Evolutionary conservation across 1,140 invertebrate species (phyloP).

Genomic region (Coptotermes formosanus): DNA sequence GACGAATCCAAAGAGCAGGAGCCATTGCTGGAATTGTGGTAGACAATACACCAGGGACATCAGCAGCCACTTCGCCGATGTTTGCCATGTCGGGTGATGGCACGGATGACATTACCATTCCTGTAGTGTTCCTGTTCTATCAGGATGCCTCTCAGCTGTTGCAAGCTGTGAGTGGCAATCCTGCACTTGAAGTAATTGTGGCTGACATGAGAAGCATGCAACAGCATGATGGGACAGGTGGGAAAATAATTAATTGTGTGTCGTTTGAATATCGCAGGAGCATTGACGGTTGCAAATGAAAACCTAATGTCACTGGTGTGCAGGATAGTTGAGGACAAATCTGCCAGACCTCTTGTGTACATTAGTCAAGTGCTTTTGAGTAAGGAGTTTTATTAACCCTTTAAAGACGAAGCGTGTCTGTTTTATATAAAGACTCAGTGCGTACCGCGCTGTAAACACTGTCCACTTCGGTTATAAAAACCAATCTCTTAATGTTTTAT

Average conservation of each 20-base stretch:
- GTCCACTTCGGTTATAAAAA: too few species aligned
- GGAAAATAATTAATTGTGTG: not conserved
- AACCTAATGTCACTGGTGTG: too few species aligned
- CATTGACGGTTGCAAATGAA: too few species aligned
- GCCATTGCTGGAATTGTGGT: conserved; percentile 84
- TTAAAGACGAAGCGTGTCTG: too few species aligned
- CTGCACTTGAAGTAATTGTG: conserved; percentile 53
- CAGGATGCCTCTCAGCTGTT: conserved; percentile 69
- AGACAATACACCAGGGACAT: conserved; percentile 78
- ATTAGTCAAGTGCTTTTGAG: too few species aligned
- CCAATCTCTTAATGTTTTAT: too few species aligned
- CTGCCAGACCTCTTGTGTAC: too few species aligned
- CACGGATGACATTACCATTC: conserved; percentile 82
- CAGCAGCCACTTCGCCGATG: conserved; percentile 69
- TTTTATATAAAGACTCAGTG: too few species aligned
- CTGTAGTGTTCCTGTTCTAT: conserved; percentile 88
- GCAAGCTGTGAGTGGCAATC: conserved; percentile 53
- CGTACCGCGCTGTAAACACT: too few species aligned
- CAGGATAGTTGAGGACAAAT: too few species aligned
- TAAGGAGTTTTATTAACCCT: too few species aligned
- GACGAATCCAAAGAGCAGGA: conserved; percentile 78
- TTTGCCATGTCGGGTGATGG: conserved; percentile 97
- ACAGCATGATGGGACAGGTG: not conserved
- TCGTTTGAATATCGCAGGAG: too few species aligned
- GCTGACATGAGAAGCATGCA: conserved; percentile 47